phyloP scores from a whole-genome alignment of 2,888 invertebrate genomes.

The Zootermopsis nevadensis region DNA sequence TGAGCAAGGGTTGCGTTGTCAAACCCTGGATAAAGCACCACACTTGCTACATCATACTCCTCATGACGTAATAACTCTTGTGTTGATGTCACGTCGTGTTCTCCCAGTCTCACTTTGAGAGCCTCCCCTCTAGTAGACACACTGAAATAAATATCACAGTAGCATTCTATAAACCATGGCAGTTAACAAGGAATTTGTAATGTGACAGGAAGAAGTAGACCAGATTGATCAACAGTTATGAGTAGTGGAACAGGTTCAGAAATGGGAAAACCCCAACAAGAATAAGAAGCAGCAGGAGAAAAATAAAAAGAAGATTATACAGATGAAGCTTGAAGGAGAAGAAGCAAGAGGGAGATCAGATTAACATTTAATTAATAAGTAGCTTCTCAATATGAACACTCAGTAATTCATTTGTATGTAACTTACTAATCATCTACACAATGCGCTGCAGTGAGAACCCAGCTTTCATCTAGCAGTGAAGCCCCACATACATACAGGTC shows the following conservation, averaged over 20 bases:
- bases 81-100: constrained; percentile 61
- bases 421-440: constrained; percentile 63
- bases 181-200: too few species aligned
- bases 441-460: constrained; percentile 63
- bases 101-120: constrained; percentile 62
- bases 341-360: not conserved
- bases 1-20: constrained; percentile 60
- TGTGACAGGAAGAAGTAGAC: too few species aligned
- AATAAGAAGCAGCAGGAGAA: too few species aligned
- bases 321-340: too few species aligned
- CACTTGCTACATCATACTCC: constrained; percentile 58
- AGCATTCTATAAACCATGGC: too few species aligned
- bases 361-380: not conserved
- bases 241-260: too few species aligned
- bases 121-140: constrained; percentile 27
- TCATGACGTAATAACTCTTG: constrained; percentile 60
- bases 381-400: not conserved
- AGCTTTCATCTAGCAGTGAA: constrained; percentile 60
- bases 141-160: constrained; percentile 25
- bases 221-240: too few species aligned
- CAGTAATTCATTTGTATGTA: not conserved
- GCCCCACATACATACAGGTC: constrained; percentile 63
- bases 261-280: too few species aligned
- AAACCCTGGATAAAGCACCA: constrained; percentile 59
- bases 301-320: not conserved